Conservation (phyloP, 2,888 invertebrate species). For the Chrysopilus asiliformis region DNA sequence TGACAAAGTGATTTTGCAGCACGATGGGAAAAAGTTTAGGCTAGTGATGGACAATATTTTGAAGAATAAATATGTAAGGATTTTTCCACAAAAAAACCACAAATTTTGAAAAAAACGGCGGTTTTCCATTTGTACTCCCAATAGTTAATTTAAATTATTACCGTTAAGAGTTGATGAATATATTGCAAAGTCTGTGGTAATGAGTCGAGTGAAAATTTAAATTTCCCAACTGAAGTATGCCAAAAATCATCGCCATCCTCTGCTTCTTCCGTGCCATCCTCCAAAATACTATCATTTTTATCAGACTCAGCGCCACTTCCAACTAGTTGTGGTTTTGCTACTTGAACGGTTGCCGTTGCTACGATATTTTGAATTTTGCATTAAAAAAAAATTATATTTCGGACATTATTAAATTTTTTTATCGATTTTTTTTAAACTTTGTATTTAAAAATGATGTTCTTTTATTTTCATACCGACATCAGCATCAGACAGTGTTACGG, state of each 20-base stretch:
- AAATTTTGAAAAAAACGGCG: too few species aligned
- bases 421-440: constrained; percentile 1
- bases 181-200: constrained; percentile 87
- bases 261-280: constrained; percentile 51
- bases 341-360: constrained; percentile 56
- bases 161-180: constrained; percentile 74
- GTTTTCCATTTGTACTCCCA: too few species aligned
- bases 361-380: constrained; percentile 14
- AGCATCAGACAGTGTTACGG: constrained; percentile 76
- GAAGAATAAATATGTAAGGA: too few species aligned
- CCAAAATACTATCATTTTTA: constrained; percentile 52
- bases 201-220: constrained; percentile 79
- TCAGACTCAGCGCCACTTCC: constrained; percentile 42
- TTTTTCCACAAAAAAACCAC: too few species aligned
- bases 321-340: constrained; percentile 62
- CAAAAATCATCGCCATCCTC: constrained; percentile 71
- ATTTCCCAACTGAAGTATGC: constrained; percentile 87
- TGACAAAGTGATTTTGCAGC: too few species aligned
- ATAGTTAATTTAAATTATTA: constrained; percentile 11
- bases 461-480: constrained; percentile 61
- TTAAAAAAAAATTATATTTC: constrained; percentile 8
- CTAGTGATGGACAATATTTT: too few species aligned
- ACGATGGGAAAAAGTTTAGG: too few species aligned
- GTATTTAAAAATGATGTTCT: constrained; percentile 24
- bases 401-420: constrained; percentile 8